Evolutionary conservation across 2,797 vertebrate species (phyloP), one percentile per base, ranked within the genome.

Genomic region (Acanthurus tractus): DNA sequence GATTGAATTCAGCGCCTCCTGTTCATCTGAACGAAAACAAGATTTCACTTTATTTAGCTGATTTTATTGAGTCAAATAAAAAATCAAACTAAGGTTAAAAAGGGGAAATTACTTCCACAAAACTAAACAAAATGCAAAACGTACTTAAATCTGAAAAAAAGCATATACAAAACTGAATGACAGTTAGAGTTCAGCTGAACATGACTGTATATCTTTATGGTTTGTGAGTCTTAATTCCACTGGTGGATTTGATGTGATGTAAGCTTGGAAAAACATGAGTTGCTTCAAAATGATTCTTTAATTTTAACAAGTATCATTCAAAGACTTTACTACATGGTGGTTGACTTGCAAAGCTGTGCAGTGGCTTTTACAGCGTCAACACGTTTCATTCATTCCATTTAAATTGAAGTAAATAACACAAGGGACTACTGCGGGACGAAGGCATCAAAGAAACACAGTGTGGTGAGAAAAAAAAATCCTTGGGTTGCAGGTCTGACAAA

Each of bases 1-100:
- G 95, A 99, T 99, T 63, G 98, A 99, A 89, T 99, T 97, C 93
- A 99, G 94, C 84, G 96, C 98, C 95, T 99, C 97, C 95, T 97
- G 96, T 85, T 97, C 97, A 96, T 99, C 97, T 99, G 92, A 40
- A 64, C 0, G 18, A 56, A 2, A 2, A 78, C 5, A 20, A 6
- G 3, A 57, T 17, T 11, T 20, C 20, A 23, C 3, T 9, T 81
- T 20, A 61, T 63, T 46, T 7, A 18, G 66, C 29, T 17, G 7
- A 65, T 40, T 50, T 9, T 76, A 25, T 0, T 9, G 40, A 42
- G 10, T 48, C 29, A 40, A 52, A 20, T 8, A 40, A 11, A 40
- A 40, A 40, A 8, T 3, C 3, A 34, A 29, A 48, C 2, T 2
- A 9, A 70, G n/a, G n/a, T 1, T 29, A 5, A 45, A 36, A 23